Base-by-base conservation (phyloP, 2,888 invertebrate species). In the Chaetoderma sp. region DNA sequence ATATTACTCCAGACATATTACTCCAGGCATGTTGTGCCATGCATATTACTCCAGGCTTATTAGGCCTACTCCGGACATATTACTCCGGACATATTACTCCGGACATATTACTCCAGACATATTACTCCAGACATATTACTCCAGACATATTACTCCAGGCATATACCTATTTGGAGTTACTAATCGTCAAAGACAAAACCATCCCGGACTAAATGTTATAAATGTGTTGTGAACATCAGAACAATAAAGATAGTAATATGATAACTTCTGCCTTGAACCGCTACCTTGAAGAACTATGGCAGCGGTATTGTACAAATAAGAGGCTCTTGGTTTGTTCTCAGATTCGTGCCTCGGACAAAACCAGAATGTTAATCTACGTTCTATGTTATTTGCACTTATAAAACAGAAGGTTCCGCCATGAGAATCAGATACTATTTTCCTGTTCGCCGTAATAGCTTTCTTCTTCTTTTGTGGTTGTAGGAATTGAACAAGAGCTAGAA, bases 121-220 rank as follows among this genome's bases (percentile, higher is more conserved):
- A n/a, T n/a, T n/a, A n/a, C n/a, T n/a, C n/a, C n/a, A n/a, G n/a
- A n/a, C n/a, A n/a, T n/a, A n/a, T n/a, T n/a, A n/a, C n/a, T n/a
- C n/a, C n/a, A n/a, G n/a, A n/a, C n/a, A n/a, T n/a, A n/a, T n/a
- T n/a, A n/a, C n/a, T n/a, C 45, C 47, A 16, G 44, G 47, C 39
- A 16, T 58, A 8, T 58, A 58, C 27, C n/a, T 45, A 3, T 58
- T 58, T 27, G 58, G 58, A 16, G 30, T 58, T 5, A 27, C 18
- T 16, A 23, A n/a, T 6, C 36, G 18, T 13, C 56, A 36, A 13
- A 39, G 36, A 16, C n/a, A 36, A 56, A 27, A 36, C 39, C 16
- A n/a, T n/a, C 8, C n/a, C 56, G 36, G 21, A 32, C 5, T 8
- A 13, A 21, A 33, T 16, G 36, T 32, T 25, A 52, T 52, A 30